Evolutionary conservation across 2,888 invertebrate genomes (phyloP), one percentile per base, ranked within the genome.

Genomic region (Lepidocyrtoides sp.): DNA sequence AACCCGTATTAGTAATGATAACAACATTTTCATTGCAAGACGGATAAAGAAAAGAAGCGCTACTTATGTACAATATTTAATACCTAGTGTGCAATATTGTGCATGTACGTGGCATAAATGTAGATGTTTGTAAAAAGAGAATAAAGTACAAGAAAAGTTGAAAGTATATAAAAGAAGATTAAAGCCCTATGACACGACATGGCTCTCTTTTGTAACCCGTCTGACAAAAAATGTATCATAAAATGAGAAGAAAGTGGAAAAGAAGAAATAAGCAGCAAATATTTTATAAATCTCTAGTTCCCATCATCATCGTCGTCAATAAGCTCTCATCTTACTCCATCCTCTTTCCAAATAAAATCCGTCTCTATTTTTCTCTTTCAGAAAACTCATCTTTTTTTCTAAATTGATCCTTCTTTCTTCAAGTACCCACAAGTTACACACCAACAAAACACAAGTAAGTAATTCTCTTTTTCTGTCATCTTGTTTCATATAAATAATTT

Each of bases 401-500:
- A 14, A n/a, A 12, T 63, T 10, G 29, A 29, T 63, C 26, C 12
- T 12, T 26, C 14, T 63, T 26, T 29, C 29, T 63, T 29, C 14
- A 29, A 7, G n/a, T 63, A 5, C n/a, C 14, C 26, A 26, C 26
- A 26, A 57, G 2, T 57, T 57, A 4, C 23, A 7, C 23, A 2
- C 1, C 57, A 26, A 26, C 1, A 1, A n/a, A 26, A 29, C 63
- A 10, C 17, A 29, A 12, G 1, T n/a, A 26, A 29, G 29, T 14
- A 63, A 63, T 63, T 26, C 32, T 29, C 12, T 63, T 57, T 20
- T 57, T 1, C 51, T n/a, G n/a, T 14, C 14, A 8, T 51, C 51
- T n/a, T 4, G 20, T 60, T 17, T 60, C 57, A 20, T 20, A 60
- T 60, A 60, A 60, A 60, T 60, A 60, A 60, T 60, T 23, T 60